Evolutionary conservation across 2,113 vertebrate species (phyloP).

Genomic region (Protobothrops mucrosquamatus): DNA sequence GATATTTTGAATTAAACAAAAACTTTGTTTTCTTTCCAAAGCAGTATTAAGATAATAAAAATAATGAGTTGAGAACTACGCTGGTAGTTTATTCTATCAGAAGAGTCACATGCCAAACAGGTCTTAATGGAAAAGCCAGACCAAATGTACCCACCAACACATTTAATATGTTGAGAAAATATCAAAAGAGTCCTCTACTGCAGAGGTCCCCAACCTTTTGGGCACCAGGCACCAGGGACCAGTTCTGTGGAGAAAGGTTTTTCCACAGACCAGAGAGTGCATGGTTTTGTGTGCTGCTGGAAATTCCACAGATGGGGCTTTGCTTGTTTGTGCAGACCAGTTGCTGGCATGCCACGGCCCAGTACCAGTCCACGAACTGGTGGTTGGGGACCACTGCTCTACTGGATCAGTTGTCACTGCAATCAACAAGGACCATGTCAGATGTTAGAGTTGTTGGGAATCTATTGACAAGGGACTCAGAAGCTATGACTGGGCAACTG

Average conservation of each 20-base stretch:
- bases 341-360: too few species aligned
- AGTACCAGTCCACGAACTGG: too few species aligned
- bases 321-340: too few species aligned
- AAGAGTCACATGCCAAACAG: background rate
- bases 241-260: too few species aligned
- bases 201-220: too few species aligned
- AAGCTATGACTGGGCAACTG: background rate
- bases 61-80: background rate
- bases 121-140: background rate
- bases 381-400: too few species aligned
- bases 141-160: background rate
- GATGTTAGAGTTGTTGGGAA: background rate
- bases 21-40: background rate
- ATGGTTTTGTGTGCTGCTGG: too few species aligned
- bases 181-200: background rate
- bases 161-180: background rate
- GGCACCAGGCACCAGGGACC: too few species aligned
- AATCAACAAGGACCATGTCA: background rate
- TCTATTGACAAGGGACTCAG: background rate
- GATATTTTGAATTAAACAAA: background rate
- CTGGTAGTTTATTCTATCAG: background rate
- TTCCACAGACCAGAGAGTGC: too few species aligned
- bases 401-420: background rate
- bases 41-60: background rate
- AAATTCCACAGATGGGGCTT: too few species aligned